Evolutionary conservation across 2,797 vertebrate genomes (phyloP), one percentile per base, ranked within the genome.

Genomic region (Moxostoma hubbsi): DNA sequence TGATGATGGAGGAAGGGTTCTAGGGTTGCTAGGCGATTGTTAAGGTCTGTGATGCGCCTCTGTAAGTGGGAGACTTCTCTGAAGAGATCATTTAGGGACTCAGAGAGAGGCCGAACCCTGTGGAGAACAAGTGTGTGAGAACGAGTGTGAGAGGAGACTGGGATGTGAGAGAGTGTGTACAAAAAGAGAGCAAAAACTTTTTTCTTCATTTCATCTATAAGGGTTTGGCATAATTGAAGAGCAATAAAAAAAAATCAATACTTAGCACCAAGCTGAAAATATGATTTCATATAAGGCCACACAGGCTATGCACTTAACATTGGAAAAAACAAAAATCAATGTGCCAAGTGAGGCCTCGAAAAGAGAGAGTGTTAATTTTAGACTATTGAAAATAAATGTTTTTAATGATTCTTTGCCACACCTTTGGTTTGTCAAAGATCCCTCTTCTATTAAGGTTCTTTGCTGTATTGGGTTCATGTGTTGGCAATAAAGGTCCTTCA

Each of bases 81-180:
- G 89, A 96, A 92, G 10, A 97, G 93, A 85, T 97, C 95, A 87
- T 95, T 95, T 87, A 97, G 89, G 54, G 95, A 96, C 0, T 95
- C 93, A 0, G 96, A 96, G 82, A 96, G 89, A 85, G 95, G 95
- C 83, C 89, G 94, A 83, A 97, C 94, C 89, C 96, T 97, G 88
- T 84, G 92, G 90, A 65, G 81, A 69, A 79, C 15, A 54, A 49
- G 76, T 64, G 59, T 49, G 61, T 53, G 59, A 59, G 49, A 59
- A 7, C 1, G 57, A 58, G 55, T 9, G 43, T 36, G 36, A 36
- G 36, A 63, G 7, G 10, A 7, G 54, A 51, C 15, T 36, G 36
- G 58, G 36, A 6, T 36, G 6, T 57, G 12, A 49, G 46, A 7
- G 45, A 62, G 71, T 57, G 7, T 65, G 72, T 36, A 36, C 36